Conservation (phyloP, 2,888 invertebrate species). For the Myathropa florea region DNA sequence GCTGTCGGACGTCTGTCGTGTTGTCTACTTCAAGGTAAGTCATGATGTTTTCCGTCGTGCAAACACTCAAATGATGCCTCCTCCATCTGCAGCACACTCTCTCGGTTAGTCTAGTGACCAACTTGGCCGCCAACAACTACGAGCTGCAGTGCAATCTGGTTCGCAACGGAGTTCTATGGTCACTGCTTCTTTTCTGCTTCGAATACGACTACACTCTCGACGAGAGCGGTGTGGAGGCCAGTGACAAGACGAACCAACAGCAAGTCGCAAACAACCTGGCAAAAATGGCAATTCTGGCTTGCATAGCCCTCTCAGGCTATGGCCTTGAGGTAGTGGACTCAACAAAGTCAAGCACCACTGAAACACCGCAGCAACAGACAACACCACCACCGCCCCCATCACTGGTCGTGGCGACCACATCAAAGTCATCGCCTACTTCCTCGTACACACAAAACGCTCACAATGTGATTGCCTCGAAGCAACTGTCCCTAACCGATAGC, state of each 20-base stretch:
- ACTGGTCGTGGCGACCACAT: slow-evolving; percentile 48
- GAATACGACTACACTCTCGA: slow-evolving; percentile 98
- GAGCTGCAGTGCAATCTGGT: slow-evolving; percentile 91
- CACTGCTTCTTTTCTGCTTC: slow-evolving; percentile 93
- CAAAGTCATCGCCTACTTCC: slow-evolving; percentile 73
- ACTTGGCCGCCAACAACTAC: slow-evolving; percentile 91
- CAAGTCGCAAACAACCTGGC: slow-evolving; percentile 96
- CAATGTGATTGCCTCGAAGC: slow-evolving; percentile 78
- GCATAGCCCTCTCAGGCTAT: slow-evolving; percentile 91
- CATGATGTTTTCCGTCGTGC: not conserved
- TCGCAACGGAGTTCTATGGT: slow-evolving; percentile 94
- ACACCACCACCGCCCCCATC: slow-evolving; percentile 51
- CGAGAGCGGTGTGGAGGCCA: slow-evolving; percentile 95
- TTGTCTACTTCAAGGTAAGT: slow-evolving; percentile 90
- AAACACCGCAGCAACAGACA: slow-evolving; percentile 67
- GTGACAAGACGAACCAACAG: slow-evolving; percentile 92
- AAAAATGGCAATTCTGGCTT: slow-evolving; percentile 90
- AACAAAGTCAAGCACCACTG: slow-evolving; percentile 56
- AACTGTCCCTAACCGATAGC: slow-evolving; percentile 75
- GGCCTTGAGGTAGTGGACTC: slow-evolving; percentile 73
- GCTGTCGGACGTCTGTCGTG: slow-evolving; percentile 91
- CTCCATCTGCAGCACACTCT: slow-evolving; percentile 85
- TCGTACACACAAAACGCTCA: slow-evolving; percentile 80
- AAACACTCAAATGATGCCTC: not conserved
- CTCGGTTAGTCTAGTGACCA: slow-evolving; percentile 94